Conservation (phyloP, 2,113 vertebrate genomes). For the Typhlomys cinereus region DNA sequence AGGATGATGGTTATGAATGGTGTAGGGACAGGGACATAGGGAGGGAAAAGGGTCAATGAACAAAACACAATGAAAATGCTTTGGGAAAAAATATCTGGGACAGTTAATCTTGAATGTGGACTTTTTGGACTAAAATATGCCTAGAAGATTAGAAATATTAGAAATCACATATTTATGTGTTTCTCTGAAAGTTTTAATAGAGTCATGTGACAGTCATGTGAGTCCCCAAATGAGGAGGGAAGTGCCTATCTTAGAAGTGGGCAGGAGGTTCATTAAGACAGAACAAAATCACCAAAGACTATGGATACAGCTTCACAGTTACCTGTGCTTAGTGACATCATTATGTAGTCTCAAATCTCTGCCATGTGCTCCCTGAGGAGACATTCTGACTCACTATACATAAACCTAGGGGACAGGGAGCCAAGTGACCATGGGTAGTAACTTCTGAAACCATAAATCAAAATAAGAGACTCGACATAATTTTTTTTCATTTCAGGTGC, state of each 20-base stretch:
- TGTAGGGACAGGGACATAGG: fast-evolving
- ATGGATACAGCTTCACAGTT: fast-evolving
- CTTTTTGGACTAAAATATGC: not conserved
- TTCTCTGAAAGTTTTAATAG: not conserved
- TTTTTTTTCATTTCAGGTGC: not conserved
- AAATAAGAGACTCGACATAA: not conserved
- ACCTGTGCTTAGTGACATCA: not conserved
- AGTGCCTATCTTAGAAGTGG: not conserved
- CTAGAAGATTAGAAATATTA: not conserved
- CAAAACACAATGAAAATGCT: not conserved
- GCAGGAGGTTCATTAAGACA: not conserved
- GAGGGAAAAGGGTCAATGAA: fast-evolving
- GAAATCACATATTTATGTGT: not conserved
- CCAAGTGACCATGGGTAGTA: not conserved
- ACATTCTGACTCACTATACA: not conserved
- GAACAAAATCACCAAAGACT: not conserved
- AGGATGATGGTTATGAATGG: not conserved
- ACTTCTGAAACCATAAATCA: too few relatives aligned
- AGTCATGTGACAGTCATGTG: too few relatives aligned
- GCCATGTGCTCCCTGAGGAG: too few relatives aligned
- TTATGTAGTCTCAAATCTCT: too few relatives aligned
- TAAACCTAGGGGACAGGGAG: too few relatives aligned
- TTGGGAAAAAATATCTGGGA: not conserved
- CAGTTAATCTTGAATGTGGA: not conserved
- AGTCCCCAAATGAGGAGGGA: not conserved